Conservation (phyloP, 2,888 invertebrate genomes). For the Lasioglossum lativentre region DNA sequence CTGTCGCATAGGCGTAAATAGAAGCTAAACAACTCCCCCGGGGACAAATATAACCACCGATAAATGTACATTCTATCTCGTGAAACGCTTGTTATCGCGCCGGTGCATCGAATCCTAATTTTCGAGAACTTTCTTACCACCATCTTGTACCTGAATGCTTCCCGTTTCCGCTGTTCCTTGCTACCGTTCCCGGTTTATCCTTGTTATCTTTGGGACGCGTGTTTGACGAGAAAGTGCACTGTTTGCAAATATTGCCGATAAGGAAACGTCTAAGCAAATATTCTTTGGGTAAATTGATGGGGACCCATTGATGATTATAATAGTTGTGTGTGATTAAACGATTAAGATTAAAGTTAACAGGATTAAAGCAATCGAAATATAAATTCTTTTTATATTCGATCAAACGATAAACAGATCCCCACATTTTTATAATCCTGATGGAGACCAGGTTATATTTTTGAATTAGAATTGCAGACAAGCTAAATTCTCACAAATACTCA, state of each 20-base stretch:
- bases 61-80: conserved; percentile 60
- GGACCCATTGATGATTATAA: not conserved
- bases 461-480: not conserved
- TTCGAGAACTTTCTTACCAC: not conserved
- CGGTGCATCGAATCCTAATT: conserved; percentile 42
- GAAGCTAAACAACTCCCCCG: conserved; percentile 44
- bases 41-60: conserved; percentile 46
- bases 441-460: not conserved
- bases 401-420: not conserved
- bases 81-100: conserved; percentile 36
- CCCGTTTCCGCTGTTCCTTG: not conserved
- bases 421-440: not conserved
- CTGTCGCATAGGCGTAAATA: conserved; percentile 62
- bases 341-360: no score
- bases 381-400: not conserved
- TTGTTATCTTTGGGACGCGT: not conserved
- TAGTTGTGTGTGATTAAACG: no score
- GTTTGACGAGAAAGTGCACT: not conserved
- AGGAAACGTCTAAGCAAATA: not conserved
- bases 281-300: not conserved
- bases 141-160: not conserved
- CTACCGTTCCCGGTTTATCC: not conserved
- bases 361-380: not conserved
- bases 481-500: not conserved
- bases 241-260: not conserved